Conservation (phyloP, 2,888 invertebrate species). For the Automeris io region DNA sequence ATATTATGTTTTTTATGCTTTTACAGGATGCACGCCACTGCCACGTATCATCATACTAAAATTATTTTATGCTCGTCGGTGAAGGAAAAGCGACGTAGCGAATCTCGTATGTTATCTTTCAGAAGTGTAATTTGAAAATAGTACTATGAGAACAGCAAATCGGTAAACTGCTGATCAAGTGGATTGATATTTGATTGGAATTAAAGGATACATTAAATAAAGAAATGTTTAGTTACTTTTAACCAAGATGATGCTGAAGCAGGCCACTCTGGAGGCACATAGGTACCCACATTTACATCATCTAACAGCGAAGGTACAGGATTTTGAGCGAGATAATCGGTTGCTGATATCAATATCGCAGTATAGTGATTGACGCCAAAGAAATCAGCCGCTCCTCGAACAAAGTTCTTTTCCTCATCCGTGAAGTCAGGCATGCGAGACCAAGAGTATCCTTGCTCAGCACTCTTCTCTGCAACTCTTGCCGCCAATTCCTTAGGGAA, state of each 20-base stretch:
- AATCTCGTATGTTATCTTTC: no score
- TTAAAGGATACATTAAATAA: background rate
- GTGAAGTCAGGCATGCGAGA: slow-evolving; percentile 67
- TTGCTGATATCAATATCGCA: slow-evolving; percentile 18
- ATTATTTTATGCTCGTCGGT: no score
- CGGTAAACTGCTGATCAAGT: no score
- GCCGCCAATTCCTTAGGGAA: slow-evolving; percentile 66
- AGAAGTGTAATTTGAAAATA: no score
- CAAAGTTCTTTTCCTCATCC: slow-evolving; percentile 42
- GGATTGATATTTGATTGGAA: no score
- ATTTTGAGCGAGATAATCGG: background rate
- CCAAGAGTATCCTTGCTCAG: slow-evolving; percentile 46
- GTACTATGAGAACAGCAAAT: no score
- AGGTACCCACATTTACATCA: slow-evolving; percentile 29
- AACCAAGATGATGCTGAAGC: slow-evolving; percentile 41
- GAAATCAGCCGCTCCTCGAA: slow-evolving; percentile 49
- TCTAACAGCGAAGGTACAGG: slow-evolving; percentile 18
- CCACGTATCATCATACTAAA: no score
- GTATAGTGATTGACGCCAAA: slow-evolving; percentile 83
- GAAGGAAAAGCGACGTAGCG: background rate
- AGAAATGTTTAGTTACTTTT: slow-evolving; percentile 24
- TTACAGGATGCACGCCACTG: no score
- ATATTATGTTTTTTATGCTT: no score
- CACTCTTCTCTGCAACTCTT: slow-evolving; percentile 58
- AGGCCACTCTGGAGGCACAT: slow-evolving; percentile 34